A percentile compares a stretch with the other conserved stretches of the same genome.
Conservation (phyloP, 2,113 vertebrate species). For the Carassius auratus region DNA sequence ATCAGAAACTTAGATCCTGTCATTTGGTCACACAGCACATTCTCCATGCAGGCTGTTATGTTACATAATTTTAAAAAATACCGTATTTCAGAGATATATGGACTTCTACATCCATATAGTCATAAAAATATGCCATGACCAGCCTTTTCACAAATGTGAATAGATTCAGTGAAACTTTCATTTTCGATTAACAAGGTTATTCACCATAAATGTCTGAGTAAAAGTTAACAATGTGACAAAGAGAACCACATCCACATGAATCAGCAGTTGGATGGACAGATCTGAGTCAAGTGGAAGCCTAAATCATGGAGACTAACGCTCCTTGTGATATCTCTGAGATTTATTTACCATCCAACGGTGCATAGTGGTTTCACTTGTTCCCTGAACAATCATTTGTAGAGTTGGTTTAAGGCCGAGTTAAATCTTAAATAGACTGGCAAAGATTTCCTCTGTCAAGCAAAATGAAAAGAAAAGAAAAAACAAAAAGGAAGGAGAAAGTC, state of each 20-base stretch:
- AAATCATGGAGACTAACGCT: conserved; percentile 37
- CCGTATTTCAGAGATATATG: background rate
- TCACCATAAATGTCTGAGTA: background rate
- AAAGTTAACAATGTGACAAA: conserved; percentile 2
- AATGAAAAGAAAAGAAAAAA: conserved; percentile 54
- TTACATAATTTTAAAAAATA: background rate
- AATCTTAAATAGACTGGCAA: conserved; percentile 71
- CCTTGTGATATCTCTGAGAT: conserved; percentile 20
- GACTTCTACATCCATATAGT: background rate
- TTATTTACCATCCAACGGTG: conserved; percentile 62
- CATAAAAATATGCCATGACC: background rate
- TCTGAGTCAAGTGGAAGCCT: conserved; percentile 56
- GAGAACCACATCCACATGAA: conserved; percentile 23
- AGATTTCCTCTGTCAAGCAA: conserved; percentile 59
- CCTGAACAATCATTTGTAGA: conserved; percentile 72
- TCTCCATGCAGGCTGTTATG: background rate
- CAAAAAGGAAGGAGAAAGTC: conserved; percentile 47
- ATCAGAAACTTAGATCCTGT: conserved; percentile 36
- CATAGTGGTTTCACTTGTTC: conserved; percentile 80
- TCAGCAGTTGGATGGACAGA: conserved; percentile 52
- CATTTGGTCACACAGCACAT: conserved; percentile 15
- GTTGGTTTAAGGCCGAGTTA: conserved; percentile 70
- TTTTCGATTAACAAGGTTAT: background rate
- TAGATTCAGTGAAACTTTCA: background rate
- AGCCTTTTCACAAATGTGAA: background rate